Evolutionary conservation across 2,888 invertebrate genomes (phyloP).

Genomic region (Amiota minor): DNA sequence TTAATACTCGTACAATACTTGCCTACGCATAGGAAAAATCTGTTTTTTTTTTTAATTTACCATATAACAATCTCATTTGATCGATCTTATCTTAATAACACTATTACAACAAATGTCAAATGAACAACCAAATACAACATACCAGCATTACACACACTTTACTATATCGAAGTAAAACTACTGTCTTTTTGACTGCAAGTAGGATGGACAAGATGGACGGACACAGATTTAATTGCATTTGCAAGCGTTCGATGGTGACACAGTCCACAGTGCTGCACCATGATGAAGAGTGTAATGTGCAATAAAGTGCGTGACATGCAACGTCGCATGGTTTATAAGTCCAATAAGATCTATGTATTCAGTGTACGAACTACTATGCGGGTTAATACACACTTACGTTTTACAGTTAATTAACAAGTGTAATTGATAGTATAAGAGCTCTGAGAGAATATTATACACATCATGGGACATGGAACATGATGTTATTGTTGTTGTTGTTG

Average conservation of each 20-base stretch:
- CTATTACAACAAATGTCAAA: slow-evolving; percentile 18
- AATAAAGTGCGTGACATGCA: background rate
- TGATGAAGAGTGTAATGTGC: background rate
- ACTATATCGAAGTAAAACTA: too few relatives aligned
- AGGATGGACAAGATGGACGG: background rate
- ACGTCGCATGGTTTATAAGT: background rate
- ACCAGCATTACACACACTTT: too few relatives aligned
- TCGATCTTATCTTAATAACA: slow-evolving; percentile 17
- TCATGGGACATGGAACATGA: background rate
- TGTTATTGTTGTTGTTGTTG: too few relatives aligned
- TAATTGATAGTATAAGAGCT: slow-evolving; percentile 55
- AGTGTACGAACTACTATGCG: background rate
- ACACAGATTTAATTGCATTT: slow-evolving; percentile 15
- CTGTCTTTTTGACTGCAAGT: background rate
- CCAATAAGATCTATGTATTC: background rate
- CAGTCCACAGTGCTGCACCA: background rate
- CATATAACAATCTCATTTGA: slow-evolving; percentile 4
- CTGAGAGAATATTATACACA: background rate
- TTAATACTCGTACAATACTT: too few relatives aligned
- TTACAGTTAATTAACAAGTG: slow-evolving; percentile 62
- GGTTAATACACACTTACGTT: slow-evolving; percentile 18
- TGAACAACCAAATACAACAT: slow-evolving; percentile 4
- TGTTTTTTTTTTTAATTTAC: background rate
- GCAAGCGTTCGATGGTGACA: background rate
- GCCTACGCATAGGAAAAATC: too few relatives aligned